Percentiles rank a stretch among this genome's conserved stretches.
Conservation (phyloP, 1,140 invertebrate species). For the Scaptomyza pallida region DNA sequence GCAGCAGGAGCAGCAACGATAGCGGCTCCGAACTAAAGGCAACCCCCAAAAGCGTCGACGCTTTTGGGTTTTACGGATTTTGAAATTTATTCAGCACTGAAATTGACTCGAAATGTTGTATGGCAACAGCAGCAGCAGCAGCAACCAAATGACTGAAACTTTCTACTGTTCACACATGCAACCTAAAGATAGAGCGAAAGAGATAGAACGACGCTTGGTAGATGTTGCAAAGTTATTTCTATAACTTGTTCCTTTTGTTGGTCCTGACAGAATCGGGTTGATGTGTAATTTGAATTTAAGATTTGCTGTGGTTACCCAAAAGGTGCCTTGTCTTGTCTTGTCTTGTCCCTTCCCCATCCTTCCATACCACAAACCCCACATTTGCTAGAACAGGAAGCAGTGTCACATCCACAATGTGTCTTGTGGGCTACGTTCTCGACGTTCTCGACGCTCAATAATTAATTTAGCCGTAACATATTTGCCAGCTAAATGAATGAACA, state of each 20-base stretch:
- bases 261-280: conserved; percentile 60
- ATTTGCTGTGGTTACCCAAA: conserved; percentile 72
- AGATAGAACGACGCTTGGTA: background rate
- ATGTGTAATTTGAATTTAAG: conserved; percentile 82
- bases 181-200: background rate
- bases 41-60: conserved; percentile 69
- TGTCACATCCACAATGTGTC: conserved; percentile 37
- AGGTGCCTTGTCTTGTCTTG: conserved; percentile 49
- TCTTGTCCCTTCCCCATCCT: too few relatives aligned
- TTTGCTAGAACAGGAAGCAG: background rate
- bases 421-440: conserved; percentile 15
- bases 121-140: conserved; percentile 24
- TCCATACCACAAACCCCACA: background rate
- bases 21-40: conserved; percentile 25
- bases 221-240: conserved; percentile 63
- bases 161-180: conserved; percentile 27
- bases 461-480: conserved; percentile 73
- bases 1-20: background rate
- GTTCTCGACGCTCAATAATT: conserved; percentile 64
- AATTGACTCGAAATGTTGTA: conserved; percentile 65
- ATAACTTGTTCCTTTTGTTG: conserved; percentile 73
- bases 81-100: conserved; percentile 72
- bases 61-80: conserved; percentile 75
- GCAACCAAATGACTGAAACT: conserved; percentile 51
- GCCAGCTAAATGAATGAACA: conserved; percentile 37